Evolutionary conservation across 1,140 invertebrate species (phyloP).

Genomic region (Drosophila bipectinata): DNA sequence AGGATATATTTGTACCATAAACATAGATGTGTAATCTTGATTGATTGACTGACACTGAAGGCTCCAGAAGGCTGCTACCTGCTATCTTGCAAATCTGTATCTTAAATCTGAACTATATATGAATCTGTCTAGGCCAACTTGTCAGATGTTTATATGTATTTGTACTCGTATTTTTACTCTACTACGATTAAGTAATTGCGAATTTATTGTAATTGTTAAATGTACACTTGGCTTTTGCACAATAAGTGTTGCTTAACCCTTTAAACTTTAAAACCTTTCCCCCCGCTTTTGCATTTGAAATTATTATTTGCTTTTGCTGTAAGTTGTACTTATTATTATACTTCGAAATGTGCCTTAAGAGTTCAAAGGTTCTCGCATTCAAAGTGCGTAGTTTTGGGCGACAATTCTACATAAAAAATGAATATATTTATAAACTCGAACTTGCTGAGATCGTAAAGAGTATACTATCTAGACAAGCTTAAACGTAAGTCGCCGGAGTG

Average conservation of each 20-base stretch:
- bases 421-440: slow-evolving; percentile 9
- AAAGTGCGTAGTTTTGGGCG: slow-evolving; percentile 41
- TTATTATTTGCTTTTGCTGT: slow-evolving; percentile 48
- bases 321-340: slow-evolving; percentile 47
- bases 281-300: slow-evolving; percentile 30
- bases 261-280: background rate
- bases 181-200: slow-evolving; percentile 67
- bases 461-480: slow-evolving; percentile 9
- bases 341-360: slow-evolving; percentile 78
- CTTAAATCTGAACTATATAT: slow-evolving; percentile 34
- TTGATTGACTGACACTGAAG: slow-evolving; percentile 83
- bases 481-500: slow-evolving; percentile 10
- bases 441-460: slow-evolving; percentile 25
- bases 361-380: slow-evolving; percentile 59
- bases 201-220: slow-evolving; percentile 74
- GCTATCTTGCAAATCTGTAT: slow-evolving; percentile 48
- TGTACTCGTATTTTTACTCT: slow-evolving; percentile 57
- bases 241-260: slow-evolving; percentile 50
- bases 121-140: slow-evolving; percentile 53
- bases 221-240: slow-evolving; percentile 53
- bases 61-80: slow-evolving; percentile 59
- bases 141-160: slow-evolving; percentile 66
- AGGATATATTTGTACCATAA: slow-evolving; percentile 39
- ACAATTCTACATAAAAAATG: slow-evolving; percentile 29
- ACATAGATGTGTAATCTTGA: slow-evolving; percentile 58